A percentile compares a stretch with the other conserved stretches of the same genome.
phyloP scores from a whole-genome alignment of 2,888 invertebrate genomes.

The Tanypteryx hageni region DNA sequence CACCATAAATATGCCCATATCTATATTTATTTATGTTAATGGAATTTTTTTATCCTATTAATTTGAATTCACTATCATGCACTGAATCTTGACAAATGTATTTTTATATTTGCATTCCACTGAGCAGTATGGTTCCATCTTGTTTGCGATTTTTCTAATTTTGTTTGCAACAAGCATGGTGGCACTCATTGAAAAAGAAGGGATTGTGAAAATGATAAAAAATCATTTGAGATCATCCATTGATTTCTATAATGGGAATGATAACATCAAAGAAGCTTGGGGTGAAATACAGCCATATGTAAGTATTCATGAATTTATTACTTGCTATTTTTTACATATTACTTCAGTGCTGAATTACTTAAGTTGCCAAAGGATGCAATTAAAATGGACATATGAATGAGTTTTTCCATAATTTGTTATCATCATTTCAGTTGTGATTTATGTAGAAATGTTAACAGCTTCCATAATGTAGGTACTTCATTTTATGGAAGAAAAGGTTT shows the following conservation, averaged over 20 bases:
- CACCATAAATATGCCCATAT: too few species aligned
- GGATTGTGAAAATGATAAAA: not conserved
- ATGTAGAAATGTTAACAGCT: too few species aligned
- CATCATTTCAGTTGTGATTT: too few species aligned
- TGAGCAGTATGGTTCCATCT: slow-evolving; percentile 44
- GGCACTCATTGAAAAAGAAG: not conserved
- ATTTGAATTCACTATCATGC: not conserved
- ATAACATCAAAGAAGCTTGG: not conserved
- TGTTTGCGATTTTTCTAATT: not conserved
- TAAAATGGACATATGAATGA: too few species aligned
- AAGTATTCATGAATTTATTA: not conserved
- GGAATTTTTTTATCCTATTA: not conserved
- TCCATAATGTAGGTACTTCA: too few species aligned
- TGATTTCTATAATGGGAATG: not conserved
- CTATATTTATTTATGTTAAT: too few species aligned
- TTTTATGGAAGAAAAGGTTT: too few species aligned
- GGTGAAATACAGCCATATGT: slow-evolving; percentile 22
- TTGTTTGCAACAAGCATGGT: slow-evolving; percentile 7
- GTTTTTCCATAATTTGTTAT: too few species aligned
- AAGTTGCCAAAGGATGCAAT: too few species aligned
- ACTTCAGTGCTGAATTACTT: too few species aligned
- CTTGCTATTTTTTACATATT: too few species aligned
- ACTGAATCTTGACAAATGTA: not conserved
- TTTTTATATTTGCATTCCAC: not conserved
- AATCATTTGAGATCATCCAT: not conserved